These are phyloP conservation scores for Microctonus hyperodae DNA, from an alignment of 2,888 invertebrate species.

Conservation along the genomic window DNA sequence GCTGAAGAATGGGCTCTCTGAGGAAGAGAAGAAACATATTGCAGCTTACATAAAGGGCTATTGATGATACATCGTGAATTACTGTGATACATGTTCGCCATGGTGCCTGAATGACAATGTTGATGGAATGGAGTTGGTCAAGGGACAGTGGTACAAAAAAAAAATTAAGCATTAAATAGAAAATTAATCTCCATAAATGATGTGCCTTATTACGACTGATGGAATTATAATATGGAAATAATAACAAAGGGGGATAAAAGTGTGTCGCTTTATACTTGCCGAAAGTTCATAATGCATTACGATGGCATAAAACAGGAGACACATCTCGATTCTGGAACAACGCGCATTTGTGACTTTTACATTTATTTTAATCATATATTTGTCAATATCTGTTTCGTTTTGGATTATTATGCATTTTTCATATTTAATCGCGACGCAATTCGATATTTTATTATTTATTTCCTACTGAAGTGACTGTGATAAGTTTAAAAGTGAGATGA, in stretches of 20 bases:
- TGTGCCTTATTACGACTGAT: too few relatives aligned
- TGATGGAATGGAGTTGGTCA: background rate
- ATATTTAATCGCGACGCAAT: background rate
- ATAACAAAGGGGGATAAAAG: background rate
- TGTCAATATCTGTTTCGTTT: background rate
- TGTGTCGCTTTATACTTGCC: background rate
- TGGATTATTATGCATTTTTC: background rate
- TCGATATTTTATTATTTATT: constrained; percentile 19
- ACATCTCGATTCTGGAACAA: background rate
- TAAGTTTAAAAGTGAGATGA: background rate
- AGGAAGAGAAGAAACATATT: constrained; percentile 81
- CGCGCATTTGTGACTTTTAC: background rate
- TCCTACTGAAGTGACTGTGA: constrained; percentile 21
- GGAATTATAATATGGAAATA: background rate
- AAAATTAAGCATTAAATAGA: too few relatives aligned
- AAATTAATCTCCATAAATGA: too few relatives aligned
- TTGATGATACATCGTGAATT: constrained; percentile 59
- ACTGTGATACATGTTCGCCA: constrained; percentile 40
- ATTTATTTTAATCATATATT: background rate
- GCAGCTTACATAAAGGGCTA: constrained; percentile 78
- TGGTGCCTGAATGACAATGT: constrained; percentile 17
- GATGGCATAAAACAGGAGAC: background rate
- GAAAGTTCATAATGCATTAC: background rate
- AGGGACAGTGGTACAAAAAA: background rate
- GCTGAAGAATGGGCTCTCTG: constrained; percentile 80